Evolutionary conservation across 2,113 vertebrate species (phyloP).

Genomic region (Leptobrachium leishanense): DNA sequence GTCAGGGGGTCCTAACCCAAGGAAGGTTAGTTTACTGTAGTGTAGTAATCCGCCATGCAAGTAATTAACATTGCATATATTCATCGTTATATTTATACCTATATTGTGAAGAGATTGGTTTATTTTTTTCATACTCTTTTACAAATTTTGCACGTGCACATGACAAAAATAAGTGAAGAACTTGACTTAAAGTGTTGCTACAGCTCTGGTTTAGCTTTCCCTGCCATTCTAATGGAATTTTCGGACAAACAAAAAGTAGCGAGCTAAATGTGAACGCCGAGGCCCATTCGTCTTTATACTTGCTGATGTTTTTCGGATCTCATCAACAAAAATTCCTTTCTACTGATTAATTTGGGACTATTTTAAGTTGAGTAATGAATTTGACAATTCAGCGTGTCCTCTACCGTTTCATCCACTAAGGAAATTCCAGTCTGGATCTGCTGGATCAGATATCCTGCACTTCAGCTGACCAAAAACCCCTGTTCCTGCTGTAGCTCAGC

Average conservation of each 20-base stretch:
- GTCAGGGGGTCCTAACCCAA: no score
- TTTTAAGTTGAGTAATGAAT: conserved; percentile 61
- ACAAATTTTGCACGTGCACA: no score
- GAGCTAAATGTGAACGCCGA: neutral
- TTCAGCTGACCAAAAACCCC: conserved; percentile 63
- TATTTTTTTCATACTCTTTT: no score
- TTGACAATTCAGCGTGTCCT: conserved; percentile 62
- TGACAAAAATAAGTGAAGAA: no score
- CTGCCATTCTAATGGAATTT: conserved; percentile 1
- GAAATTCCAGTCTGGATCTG: conserved; percentile 63
- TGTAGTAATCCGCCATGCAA: no score
- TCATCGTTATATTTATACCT: no score
- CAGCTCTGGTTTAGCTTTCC: neutral
- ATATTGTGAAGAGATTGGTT: no score
- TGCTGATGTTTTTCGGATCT: conserved; percentile 41
- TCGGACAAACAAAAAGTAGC: neutral
- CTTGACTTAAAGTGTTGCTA: no score
- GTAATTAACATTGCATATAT: no score
- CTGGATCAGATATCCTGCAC: conserved; percentile 61
- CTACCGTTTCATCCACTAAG: conserved; percentile 69
- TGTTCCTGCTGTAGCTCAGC: conserved; percentile 59
- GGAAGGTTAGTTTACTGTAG: no score
- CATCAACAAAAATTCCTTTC: conserved; percentile 37
- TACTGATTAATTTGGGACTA: conserved; percentile 55
- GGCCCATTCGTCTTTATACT: conserved; percentile 11